Evolutionary conservation across 2,888 invertebrate species (phyloP).

Genomic region (Byasa hedistus): DNA sequence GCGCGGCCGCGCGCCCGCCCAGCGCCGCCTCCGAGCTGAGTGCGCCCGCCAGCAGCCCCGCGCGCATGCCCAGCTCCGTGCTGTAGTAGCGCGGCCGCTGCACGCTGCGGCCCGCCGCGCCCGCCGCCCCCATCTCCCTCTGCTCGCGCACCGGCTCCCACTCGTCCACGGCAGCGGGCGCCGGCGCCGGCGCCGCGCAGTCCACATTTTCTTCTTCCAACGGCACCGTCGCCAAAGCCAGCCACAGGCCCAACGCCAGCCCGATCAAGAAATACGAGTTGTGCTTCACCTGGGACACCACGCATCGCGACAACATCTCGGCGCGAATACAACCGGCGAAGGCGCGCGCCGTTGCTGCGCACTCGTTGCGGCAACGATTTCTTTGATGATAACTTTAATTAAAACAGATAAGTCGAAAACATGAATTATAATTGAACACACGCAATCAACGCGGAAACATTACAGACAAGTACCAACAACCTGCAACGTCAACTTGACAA

Average conservation of each 20-base stretch:
- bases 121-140: slow-evolving; percentile 48
- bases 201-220: slow-evolving; percentile 57
- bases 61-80: slow-evolving; percentile 95
- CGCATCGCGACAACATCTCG: slow-evolving; percentile 66
- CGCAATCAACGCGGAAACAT: neutral
- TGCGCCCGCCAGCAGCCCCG: slow-evolving; percentile 92
- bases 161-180: slow-evolving; percentile 49
- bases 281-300: slow-evolving; percentile 74
- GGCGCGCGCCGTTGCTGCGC: neutral
- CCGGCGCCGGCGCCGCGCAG: slow-evolving; percentile 38
- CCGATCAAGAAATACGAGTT: slow-evolving; percentile 81
- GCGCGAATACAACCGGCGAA: neutral
- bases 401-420: slow-evolving; percentile 19
- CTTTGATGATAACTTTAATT: slow-evolving; percentile 28
- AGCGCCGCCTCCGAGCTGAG: slow-evolving; percentile 87
- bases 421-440: neutral
- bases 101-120: slow-evolving; percentile 69
- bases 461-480: neutral
- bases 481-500: slow-evolving; percentile 5
- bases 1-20: slow-evolving; percentile 87
- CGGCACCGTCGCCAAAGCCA: slow-evolving; percentile 75
- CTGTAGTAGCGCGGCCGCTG: slow-evolving; percentile 95
- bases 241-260: slow-evolving; percentile 76
- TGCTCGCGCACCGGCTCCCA: slow-evolving; percentile 67
- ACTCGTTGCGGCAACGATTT: slow-evolving; percentile 18